Base-by-base conservation (phyloP, 2,797 vertebrate species). In the Sandelia bainsii region DNA sequence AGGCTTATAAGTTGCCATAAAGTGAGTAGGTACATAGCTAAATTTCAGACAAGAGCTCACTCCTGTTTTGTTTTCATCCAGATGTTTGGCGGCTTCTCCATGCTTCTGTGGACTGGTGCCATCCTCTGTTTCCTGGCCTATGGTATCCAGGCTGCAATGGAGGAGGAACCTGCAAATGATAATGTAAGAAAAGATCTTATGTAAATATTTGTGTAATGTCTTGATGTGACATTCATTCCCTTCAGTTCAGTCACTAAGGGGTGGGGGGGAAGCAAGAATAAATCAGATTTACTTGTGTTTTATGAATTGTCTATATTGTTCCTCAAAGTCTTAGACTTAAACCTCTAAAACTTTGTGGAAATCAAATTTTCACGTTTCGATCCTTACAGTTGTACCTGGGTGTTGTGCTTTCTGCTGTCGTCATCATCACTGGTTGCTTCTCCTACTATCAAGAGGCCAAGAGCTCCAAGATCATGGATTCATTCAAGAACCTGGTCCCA, bases 401-500 rank as follows among this genome's bases (percentile, higher is more conserved):
- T 63, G 81, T 99, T 34, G 97, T 98, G 69, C 93, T 99, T 20
- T 93, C 98, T 16, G 97, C 97, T 73, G 98, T 99, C 0, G 98
- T 99, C 87, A 98, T 99, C 93, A 96, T 99, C 93, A 99, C 98
- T 83, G 97, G 97, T 34, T 98, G 97, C 59, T 99, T 99, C 94
- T 99, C 98, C 17, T 99, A 99, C 74, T 99, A 98, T 85, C 98
- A 99, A 95, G 98, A 99, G 82, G 96, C 98, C 25, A 99, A 99
- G 89, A 98, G 97, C 90, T 99, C 97, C 23, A 97, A 96, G 91
- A 99, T 99, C 90, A 99, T 99, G 97, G 97, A 99, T 70, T 99
- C 97, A 76, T 98, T 98, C 93, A 99, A 98, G 88, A 99, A 98
- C 87, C 94, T 99, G 94, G 97, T 99, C 67, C 97, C 97, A 74